Base-by-base conservation (phyloP, 2,888 invertebrate species). In the Cabera pusaria region DNA sequence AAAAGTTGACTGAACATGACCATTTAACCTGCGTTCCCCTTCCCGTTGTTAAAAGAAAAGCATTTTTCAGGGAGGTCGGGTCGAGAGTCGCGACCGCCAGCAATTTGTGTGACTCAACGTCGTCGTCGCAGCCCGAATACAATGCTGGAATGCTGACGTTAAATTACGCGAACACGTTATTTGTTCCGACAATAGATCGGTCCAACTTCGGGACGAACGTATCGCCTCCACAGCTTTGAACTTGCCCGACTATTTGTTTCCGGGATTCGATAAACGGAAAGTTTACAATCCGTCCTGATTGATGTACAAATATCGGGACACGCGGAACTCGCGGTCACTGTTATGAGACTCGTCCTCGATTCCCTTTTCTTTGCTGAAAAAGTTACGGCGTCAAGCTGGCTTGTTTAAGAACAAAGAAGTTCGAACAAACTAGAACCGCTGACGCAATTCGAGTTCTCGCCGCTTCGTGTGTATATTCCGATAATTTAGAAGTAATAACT, bases 21-120 rank as follows among this genome's bases (percentile, higher is more conserved):
- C 69, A 72, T 78, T 77, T 73, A 75, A 74, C 75, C 74, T 63
- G 65, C 54, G 54, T 59, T 62, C 59, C 56, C 65, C 58, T 63
- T 59, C 63, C 50, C 53, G 59, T 70, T 68, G 69, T 70, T 68
- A 71, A 76, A 72, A 74, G 65, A 68, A 65, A 63, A 65, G 61
- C 65, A 78, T 80, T 76, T 78, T 73, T 79, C 76, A 73, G 57
- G 28, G 56, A 58, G 60, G 49, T 51, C 53, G 57, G 46, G 52
- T 55, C 58, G 60, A 31, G 19, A 16, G 14, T 32, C 26, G 29
- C 57, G 59, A 57, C 63, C 60, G 64, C 57, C 52, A 55, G 73
- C 75, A 73, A 80, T 82, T 81, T 79, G 75, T 75, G 72, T 69
- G 56, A 58, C 69, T 67, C 62, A 65, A 68, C 74, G 57, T 63